Evolutionary conservation across 2,888 invertebrate genomes (phyloP), one percentile per base, ranked within the genome.

Genomic region (Trachelus iudaicus): DNA sequence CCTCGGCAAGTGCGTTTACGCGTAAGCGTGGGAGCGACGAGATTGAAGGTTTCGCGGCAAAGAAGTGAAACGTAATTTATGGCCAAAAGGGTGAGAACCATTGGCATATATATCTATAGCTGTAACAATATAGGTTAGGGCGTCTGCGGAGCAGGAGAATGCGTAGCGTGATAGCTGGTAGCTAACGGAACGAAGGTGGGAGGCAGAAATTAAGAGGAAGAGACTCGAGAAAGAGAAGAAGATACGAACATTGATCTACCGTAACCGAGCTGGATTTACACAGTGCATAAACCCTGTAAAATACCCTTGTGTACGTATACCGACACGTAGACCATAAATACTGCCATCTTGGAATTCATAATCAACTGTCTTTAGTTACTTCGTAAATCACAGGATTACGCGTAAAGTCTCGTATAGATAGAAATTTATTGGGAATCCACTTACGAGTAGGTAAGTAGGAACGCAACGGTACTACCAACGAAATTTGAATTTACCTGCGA

Each of bases 341-440:
- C 23, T 23, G 56, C 56, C 56, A 56, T 56, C 56, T 71, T 71
- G 71, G 71, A 71, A 71, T 71, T 71, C 34, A 56, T 71, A 71
- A 71, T 71, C 71, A 23, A 34, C 31, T 33, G 71, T 33, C 71
- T 71, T 34, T 71, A 34, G 71, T 33, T 34, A 34, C 33, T 71
- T 15, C 33, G 71, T 71, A 71, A 71, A 71, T 71, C 71, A 34
- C 12, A 34, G 33, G 71, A 71, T 71, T 12, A 71, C 31, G 31
- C 33, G 33, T 71, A 31, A 23, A 33, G 71, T 33, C 71, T n/a
- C 71, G 30, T 69, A 33, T 3, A 9, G 56, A 23, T 23, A 12
- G 71, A 71, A 71, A 31, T 71, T 33, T 33, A 34, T 71, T 13
- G 15, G 31, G 33, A 71, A 71, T 30, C 30, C 15, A 56, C 23